Percentiles rank a stretch among this genome's conserved stretches.
Conservation (phyloP, 2,888 invertebrate species). For the Seira musarum region DNA sequence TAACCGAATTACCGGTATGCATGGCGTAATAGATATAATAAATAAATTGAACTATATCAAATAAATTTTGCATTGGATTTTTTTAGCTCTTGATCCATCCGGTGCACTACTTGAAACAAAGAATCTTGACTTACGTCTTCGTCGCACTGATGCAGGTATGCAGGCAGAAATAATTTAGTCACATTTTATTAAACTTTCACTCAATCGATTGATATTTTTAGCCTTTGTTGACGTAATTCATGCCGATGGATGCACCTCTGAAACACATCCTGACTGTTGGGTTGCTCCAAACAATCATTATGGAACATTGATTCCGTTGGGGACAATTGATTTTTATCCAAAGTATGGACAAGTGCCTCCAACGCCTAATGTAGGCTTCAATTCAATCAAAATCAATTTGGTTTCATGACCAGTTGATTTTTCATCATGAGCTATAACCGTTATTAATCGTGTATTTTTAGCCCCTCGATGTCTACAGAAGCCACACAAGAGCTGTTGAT, state of each 20-base stretch:
- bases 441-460: no score
- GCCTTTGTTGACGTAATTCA: conserved; percentile 61
- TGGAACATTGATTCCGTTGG: conserved; percentile 53
- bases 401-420: no score
- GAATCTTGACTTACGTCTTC: conserved; percentile 42
- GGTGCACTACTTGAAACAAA: conserved; percentile 56
- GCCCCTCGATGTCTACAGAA: conserved; percentile 52
- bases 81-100: conserved; percentile 48
- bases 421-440: no score
- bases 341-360: conserved; percentile 56
- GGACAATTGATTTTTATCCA: conserved; percentile 63
- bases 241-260: conserved; percentile 56
- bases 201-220: no score
- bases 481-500: conserved; percentile 61
- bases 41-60: no score
- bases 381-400: no score
- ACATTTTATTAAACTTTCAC: no score
- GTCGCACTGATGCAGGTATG: no score
- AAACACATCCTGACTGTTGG: conserved; percentile 54
- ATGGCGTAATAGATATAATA: background rate
- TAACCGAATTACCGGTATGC: conserved; percentile 52
- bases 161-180: no score
- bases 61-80: background rate
- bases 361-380: conserved; percentile 35
- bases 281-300: conserved; percentile 63